Evolutionary conservation across 2,113 vertebrate genomes (phyloP).

Genomic region (Harpagus bidentatus): DNA sequence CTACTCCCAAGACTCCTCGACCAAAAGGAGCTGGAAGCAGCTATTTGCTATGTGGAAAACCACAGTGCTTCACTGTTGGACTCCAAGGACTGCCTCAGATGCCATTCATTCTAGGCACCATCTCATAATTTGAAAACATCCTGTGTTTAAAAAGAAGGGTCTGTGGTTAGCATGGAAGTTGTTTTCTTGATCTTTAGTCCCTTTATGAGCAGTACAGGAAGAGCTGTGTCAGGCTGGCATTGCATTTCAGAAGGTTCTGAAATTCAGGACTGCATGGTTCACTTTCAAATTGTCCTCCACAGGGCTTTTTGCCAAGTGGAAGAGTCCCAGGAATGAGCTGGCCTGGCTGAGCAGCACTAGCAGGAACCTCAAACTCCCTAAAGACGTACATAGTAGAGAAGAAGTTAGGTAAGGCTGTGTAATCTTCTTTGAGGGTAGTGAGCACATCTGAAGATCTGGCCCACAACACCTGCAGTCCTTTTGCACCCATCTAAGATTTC

Average conservation of each 20-base stretch:
- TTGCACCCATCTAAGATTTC: background rate
- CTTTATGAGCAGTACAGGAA: background rate
- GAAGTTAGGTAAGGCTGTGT: background rate
- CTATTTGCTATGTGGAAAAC: background rate
- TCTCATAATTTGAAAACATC: background rate
- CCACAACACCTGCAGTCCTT: background rate
- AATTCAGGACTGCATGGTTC: background rate
- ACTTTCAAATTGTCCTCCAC: background rate
- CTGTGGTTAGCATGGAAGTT: background rate
- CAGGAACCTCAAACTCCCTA: background rate
- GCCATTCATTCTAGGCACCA: background rate
- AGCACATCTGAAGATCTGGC: background rate
- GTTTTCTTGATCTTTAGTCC: background rate
- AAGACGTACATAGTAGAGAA: background rate
- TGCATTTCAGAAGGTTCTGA: background rate
- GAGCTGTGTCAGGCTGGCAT: background rate
- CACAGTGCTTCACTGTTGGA: background rate
- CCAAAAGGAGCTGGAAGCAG: background rate
- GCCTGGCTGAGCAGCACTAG: background rate
- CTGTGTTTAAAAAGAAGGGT: background rate
- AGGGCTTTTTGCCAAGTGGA: background rate
- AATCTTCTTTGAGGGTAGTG: background rate
- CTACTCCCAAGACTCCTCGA: background rate
- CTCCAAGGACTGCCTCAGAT: background rate
- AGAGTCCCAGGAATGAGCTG: background rate